phyloP scores from a whole-genome alignment of 2,113 vertebrate genomes.

The Nycticryphes semicollaris region DNA sequence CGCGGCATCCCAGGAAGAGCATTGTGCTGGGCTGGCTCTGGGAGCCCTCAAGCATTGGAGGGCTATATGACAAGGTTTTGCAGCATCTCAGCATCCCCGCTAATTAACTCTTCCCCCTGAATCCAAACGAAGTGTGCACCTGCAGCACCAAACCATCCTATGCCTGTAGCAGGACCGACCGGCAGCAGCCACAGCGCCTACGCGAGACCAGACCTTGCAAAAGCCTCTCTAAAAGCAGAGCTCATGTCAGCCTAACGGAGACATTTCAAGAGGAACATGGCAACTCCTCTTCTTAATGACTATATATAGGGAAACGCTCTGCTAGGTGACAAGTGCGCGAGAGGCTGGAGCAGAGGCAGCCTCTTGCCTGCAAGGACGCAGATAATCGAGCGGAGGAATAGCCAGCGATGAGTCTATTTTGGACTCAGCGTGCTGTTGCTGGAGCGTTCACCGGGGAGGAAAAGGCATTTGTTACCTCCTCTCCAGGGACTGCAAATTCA shows the following conservation, averaged over 20 bases:
- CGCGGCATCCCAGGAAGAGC: fast-evolving
- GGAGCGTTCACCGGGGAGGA: neutral
- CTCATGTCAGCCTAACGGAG: neutral
- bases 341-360: neutral
- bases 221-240: neutral
- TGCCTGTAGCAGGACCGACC: neutral
- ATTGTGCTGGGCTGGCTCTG: neutral
- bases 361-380: neutral
- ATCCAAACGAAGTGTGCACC: fast-evolving
- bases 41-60: neutral
- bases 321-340: neutral
- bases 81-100: neutral
- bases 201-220: neutral
- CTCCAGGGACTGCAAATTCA: constrained; percentile 13
- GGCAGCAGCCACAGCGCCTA: neutral
- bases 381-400: neutral
- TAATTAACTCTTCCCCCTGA: neutral
- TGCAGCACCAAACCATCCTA: neutral
- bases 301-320: neutral
- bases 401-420: constrained; percentile 22
- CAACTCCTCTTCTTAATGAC: constrained; percentile 1
- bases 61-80: neutral
- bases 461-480: constrained; percentile 24
- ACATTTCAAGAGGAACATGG: neutral
- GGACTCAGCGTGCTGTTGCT: neutral